Base-by-base conservation (phyloP, 2,797 vertebrate genomes). In the Eulemur mongoz region DNA sequence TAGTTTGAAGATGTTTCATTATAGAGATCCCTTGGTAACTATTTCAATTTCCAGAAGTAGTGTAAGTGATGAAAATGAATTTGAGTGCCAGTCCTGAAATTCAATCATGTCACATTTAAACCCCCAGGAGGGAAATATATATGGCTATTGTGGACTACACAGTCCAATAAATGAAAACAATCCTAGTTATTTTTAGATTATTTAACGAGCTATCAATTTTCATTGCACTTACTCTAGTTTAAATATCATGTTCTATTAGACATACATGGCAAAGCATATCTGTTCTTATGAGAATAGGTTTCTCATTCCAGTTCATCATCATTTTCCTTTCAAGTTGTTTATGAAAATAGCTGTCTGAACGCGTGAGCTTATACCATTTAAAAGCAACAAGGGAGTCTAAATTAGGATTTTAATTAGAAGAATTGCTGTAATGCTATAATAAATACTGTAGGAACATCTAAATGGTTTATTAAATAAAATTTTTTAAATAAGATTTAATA, bases 41-140 rank as follows among this genome's bases (percentile, higher is more conserved):
- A 84, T 94, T 54, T 95, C 93, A 95, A 94, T 96, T 98, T 96
- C 69, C 32, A 96, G 69, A 96, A 97, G 91, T 65, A 75, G 72
- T 30, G 3, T 93, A 67, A 92, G 72, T 20, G 67, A 94, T 79
- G 73, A 79, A 90, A 97, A 95, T 80, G 76, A 95, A 88, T 91
- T 92, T 88, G 80, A 93, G 43, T 54, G 30, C 18, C 80, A 93
- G 89, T 94, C 22, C 81, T 95, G 69, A 97, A 95, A 97, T 88
- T 95, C 93, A 96, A 96, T 97, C 75, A 93, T 61, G 81, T 79
- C 61, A 65, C 30, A 95, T 89, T 96, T 93, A 93, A 97, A 93
- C 10, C 85, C 76, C 38, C 93, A 93, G 59, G 76, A 90, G 94
- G 72, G 59, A 94, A 95, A 80, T 54, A 2, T 61, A 79, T 57